phyloP scores from a whole-genome alignment of 2,888 invertebrate species.

The Agrenia bidenticulata region DNA sequence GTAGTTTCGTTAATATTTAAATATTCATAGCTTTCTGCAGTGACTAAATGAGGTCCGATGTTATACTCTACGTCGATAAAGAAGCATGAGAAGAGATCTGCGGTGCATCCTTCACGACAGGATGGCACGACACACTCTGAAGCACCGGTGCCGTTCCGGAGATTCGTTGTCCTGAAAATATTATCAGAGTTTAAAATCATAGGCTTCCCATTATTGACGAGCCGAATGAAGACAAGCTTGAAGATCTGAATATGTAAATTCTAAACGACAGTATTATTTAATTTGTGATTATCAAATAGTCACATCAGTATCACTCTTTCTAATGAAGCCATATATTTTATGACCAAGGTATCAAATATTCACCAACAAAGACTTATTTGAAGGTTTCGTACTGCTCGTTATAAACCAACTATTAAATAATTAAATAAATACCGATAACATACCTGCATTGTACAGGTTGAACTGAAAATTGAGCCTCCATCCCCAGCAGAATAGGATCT shows the following conservation, averaged over 20 bases:
- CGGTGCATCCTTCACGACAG: constrained; percentile 77
- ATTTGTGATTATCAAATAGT: too few relatives aligned
- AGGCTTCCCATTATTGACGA: neutral
- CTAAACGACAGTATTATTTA: too few relatives aligned
- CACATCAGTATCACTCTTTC: too few relatives aligned
- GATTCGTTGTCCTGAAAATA: constrained; percentile 41
- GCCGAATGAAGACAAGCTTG: too few relatives aligned
- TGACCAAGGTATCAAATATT: too few relatives aligned
- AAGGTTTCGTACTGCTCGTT: too few relatives aligned
- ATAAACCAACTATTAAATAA: too few relatives aligned
- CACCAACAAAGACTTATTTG: too few relatives aligned
- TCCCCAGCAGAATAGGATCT: constrained; percentile 58
- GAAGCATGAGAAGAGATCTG: constrained; percentile 71
- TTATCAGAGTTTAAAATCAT: too few relatives aligned
- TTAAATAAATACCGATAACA: constrained; percentile 13
- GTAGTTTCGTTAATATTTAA: neutral
- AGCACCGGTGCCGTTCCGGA: constrained; percentile 60
- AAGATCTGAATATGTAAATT: too few relatives aligned
- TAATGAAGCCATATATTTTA: too few relatives aligned
- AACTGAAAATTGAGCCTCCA: constrained; percentile 46
- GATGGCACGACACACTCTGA: constrained; percentile 80
- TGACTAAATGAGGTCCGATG: neutral
- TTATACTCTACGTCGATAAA: constrained; percentile 67
- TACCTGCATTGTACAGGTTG: constrained; percentile 49
- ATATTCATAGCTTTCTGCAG: neutral